These are phyloP conservation scores for Phycodurus eques DNA, from an alignment of 2,113 vertebrate genomes.

Conservation along the genomic window DNA sequence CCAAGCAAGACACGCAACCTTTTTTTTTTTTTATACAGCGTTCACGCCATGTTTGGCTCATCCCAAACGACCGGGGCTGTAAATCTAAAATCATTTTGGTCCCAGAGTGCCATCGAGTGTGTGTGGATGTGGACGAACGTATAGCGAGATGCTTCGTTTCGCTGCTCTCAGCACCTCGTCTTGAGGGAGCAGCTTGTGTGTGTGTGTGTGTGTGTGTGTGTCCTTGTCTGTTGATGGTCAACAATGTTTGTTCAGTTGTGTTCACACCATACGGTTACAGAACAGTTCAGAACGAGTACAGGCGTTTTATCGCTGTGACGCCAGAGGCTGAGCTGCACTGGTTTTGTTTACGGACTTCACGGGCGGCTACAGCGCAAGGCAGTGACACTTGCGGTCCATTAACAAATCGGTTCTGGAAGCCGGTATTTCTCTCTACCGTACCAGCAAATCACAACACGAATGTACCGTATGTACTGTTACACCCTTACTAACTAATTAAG, in stretches of 20 bases:
- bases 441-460: not conserved
- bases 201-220: not conserved
- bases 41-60: conserved; percentile 1
- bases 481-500: not conserved
- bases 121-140: conserved; percentile 10
- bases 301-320: too few species aligned
- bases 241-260: not conserved
- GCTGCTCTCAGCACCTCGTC: conserved; percentile 50
- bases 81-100: not conserved
- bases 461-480: not conserved
- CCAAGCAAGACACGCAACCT: not conserved
- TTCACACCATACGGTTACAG: not conserved
- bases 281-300: not conserved
- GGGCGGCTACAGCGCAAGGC: not conserved
- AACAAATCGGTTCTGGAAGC: not conserved
- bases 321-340: not conserved
- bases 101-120: not conserved
- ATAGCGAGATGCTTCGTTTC: conserved; percentile 41
- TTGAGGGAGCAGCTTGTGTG: conserved; percentile 37
- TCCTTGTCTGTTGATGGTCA: not conserved
- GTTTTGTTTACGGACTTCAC: too few species aligned
- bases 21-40: not conserved
- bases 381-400: not conserved
- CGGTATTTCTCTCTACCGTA: not conserved
- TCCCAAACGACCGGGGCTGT: not conserved